Percentiles rank a stretch among this genome's conserved stretches.
phyloP scores from a whole-genome alignment of 2,888 invertebrate genomes.

The Buathra laborator region DNA sequence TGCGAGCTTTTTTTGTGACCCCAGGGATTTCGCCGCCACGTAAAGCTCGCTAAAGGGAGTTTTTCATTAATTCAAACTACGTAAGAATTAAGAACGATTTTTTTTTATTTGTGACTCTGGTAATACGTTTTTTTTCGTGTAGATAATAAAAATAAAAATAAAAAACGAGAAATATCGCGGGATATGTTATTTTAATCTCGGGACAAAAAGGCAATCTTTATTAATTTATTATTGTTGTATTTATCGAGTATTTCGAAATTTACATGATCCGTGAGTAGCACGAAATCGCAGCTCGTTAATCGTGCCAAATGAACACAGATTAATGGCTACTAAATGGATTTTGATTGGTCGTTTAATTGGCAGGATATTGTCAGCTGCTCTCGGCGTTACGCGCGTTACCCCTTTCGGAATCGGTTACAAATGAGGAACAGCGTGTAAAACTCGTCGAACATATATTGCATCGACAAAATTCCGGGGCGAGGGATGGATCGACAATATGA shows the following conservation, averaged over 20 bases:
- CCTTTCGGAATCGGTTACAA: conserved; percentile 1
- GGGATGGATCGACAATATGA: background rate
- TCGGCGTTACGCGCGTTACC: background rate
- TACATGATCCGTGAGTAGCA: background rate
- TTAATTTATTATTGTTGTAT: background rate
- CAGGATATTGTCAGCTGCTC: conserved; percentile 28
- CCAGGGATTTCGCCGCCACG: no score
- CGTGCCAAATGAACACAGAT: conserved; percentile 31
- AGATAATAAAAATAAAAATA: no score
- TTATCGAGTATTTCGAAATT: no score
- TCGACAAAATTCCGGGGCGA: no score
- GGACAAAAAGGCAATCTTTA: background rate
- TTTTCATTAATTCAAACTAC: no score
- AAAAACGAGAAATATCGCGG: no score
- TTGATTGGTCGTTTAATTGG: conserved; percentile 63
- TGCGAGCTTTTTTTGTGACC: background rate
- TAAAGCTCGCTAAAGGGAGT: no score
- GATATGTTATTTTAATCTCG: background rate
- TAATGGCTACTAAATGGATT: conserved; percentile 43
- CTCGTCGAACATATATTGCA: background rate
- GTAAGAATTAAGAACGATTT: no score
- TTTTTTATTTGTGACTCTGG: no score
- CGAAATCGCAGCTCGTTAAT: conserved; percentile 9
- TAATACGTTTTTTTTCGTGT: no score
- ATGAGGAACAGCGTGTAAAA: background rate